These are phyloP conservation scores for Pheosia tremula DNA, from an alignment of 2,888 invertebrate genomes.

Conservation along the genomic window DNA sequence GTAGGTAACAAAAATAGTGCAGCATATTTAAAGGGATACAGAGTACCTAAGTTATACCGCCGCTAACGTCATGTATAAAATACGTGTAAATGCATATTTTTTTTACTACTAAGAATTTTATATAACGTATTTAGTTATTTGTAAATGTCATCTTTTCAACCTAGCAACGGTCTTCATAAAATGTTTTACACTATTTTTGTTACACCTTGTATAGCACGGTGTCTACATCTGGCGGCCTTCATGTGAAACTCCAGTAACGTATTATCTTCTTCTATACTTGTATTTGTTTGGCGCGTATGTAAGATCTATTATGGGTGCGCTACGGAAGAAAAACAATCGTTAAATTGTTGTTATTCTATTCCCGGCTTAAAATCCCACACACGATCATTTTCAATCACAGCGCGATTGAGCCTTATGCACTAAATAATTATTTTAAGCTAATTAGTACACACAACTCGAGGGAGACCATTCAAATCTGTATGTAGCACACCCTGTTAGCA, in stretches of 20 bases:
- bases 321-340: slow-evolving; percentile 65
- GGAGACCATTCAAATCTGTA: background rate
- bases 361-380: background rate
- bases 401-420: background rate
- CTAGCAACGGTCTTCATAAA: too few species aligned
- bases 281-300: slow-evolving; percentile 74
- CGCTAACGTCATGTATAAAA: too few species aligned
- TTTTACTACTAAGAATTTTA: too few species aligned
- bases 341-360: slow-evolving; percentile 25
- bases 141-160: too few species aligned
- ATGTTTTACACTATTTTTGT: too few species aligned
- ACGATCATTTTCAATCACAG: background rate
- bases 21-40: too few species aligned
- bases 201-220: slow-evolving; percentile 54
- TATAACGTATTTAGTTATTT: too few species aligned
- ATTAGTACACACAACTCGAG: slow-evolving; percentile 2
- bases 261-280: slow-evolving; percentile 77
- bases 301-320: slow-evolving; percentile 79
- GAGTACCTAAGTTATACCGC: too few species aligned
- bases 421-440: background rate
- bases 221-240: slow-evolving; percentile 59
- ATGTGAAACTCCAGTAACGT: slow-evolving; percentile 42
- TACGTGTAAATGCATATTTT: too few species aligned
- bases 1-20: too few species aligned
- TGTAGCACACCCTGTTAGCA: slow-evolving; percentile 73